Percentiles rank a stretch among this genome's conserved stretches.
phyloP scores from a whole-genome alignment of 2,797 vertebrate genomes.

The Melanotaenia maccullochi region DNA sequence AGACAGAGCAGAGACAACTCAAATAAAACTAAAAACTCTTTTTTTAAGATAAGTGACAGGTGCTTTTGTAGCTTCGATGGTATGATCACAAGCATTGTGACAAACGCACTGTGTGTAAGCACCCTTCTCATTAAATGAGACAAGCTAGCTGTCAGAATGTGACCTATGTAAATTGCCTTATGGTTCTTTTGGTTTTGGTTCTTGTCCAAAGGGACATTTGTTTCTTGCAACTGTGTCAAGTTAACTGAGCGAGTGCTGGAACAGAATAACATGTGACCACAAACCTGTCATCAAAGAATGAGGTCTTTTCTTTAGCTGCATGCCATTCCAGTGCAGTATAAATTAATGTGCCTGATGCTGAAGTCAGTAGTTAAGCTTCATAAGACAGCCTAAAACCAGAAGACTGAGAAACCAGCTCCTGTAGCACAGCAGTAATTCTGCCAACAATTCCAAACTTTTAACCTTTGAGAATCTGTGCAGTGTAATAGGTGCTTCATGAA shows the following conservation, averaged over 20 bases:
- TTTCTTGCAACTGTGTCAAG: constrained; percentile 33
- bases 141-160: constrained; percentile 12
- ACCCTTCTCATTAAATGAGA: constrained; percentile 11
- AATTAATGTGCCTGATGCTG: fast-evolving
- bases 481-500: neutral
- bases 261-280: constrained; percentile 4
- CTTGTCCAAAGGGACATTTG: constrained; percentile 16
- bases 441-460: no score
- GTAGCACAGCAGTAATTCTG: no score
- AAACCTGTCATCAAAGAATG: constrained; percentile 7
- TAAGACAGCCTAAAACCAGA: neutral
- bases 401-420: neutral
- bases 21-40: constrained; percentile 10
- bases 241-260: constrained; percentile 2
- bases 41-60: constrained; percentile 8
- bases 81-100: constrained; percentile 20
- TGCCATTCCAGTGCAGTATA: neutral
- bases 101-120: constrained; percentile 35
- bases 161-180: constrained; percentile 2
- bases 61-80: neutral
- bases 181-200: constrained; percentile 15
- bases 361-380: neutral
- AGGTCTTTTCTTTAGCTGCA: constrained; percentile 1
- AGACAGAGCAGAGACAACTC: neutral
- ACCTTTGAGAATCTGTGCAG: neutral